Evolutionary conservation across 2,888 invertebrate species (phyloP).

Genomic region (Phengaris arion): DNA sequence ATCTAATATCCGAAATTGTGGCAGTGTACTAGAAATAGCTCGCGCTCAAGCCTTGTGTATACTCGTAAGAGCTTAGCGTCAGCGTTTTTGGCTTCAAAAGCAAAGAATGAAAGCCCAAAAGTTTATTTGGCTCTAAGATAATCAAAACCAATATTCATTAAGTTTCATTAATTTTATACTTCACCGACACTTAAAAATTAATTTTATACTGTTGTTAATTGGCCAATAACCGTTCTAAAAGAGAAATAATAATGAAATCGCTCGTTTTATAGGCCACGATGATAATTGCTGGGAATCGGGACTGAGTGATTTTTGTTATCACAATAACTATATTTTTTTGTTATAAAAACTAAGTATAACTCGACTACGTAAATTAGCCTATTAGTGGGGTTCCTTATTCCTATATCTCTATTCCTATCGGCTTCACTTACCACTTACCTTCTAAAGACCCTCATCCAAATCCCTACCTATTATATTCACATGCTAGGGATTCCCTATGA

Average conservation of each 20-base stretch:
- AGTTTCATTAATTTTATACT: slow-evolving; percentile 12
- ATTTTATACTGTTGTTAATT: slow-evolving; percentile 17
- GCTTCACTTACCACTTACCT: too few species aligned
- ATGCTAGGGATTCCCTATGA: too few species aligned
- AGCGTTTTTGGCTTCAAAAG: neutral
- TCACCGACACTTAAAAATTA: slow-evolving; percentile 18
- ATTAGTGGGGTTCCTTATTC: too few species aligned
- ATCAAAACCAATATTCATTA: neutral
- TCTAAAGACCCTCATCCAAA: too few species aligned
- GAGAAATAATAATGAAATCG: neutral
- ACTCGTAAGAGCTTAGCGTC: neutral
- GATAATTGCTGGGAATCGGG: neutral
- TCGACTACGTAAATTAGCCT: too few species aligned
- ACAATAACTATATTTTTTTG: too few species aligned
- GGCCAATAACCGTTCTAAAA: neutral
- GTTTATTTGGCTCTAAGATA: neutral
- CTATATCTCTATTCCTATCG: too few species aligned
- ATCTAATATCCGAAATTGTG: too few species aligned
- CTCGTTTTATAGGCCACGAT: neutral
- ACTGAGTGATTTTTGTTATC: neutral
- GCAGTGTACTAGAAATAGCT: too few species aligned
- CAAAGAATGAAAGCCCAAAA: neutral
- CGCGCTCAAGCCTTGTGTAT: neutral
- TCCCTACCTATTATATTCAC: too few species aligned
- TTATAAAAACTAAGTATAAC: too few species aligned